Percentiles rank a stretch among this genome's conserved stretches.
Conservation (phyloP, 2,113 vertebrate species). For the Stegastes partitus region DNA sequence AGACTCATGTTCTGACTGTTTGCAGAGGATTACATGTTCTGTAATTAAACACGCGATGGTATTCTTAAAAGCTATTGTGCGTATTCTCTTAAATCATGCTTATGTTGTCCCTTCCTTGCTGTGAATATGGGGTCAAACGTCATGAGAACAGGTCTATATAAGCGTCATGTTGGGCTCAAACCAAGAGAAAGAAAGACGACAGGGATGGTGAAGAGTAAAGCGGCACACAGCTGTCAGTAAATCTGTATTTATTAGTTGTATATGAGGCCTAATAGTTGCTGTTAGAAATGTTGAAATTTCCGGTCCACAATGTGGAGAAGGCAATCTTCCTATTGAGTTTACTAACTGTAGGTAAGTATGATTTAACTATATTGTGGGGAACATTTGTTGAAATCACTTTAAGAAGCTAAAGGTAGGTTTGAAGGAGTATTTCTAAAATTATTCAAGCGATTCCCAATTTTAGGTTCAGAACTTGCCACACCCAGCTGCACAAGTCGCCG, state of each 20-base stretch:
- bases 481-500: conserved; percentile 56
- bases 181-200: not conserved
- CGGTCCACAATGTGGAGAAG: not conserved
- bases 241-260: not conserved
- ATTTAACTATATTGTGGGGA: not conserved
- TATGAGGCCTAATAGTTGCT: not conserved
- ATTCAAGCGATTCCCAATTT: not conserved
- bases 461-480: conserved; percentile 11
- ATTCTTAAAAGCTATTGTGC: conserved; percentile 20
- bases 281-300: not conserved
- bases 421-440: not conserved
- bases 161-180: conserved; percentile 13
- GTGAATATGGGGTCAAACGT: not conserved
- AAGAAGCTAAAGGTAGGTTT: not conserved
- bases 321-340: conserved; percentile 28
- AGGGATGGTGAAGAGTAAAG: not conserved
- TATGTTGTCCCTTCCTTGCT: not conserved
- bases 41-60: conserved; percentile 29
- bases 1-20: conserved; percentile 48
- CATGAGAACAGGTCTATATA: conserved; percentile 58
- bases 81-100: not conserved
- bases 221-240: not conserved
- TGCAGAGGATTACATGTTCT: conserved; percentile 31
- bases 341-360: conserved; percentile 55
- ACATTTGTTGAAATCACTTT: not conserved